A percentile compares a stretch with the other conserved stretches of the same genome.
These are phyloP conservation scores for Sapajus apella DNA, from an alignment of 2,113 vertebrate genomes.

Conservation along the genomic window DNA sequence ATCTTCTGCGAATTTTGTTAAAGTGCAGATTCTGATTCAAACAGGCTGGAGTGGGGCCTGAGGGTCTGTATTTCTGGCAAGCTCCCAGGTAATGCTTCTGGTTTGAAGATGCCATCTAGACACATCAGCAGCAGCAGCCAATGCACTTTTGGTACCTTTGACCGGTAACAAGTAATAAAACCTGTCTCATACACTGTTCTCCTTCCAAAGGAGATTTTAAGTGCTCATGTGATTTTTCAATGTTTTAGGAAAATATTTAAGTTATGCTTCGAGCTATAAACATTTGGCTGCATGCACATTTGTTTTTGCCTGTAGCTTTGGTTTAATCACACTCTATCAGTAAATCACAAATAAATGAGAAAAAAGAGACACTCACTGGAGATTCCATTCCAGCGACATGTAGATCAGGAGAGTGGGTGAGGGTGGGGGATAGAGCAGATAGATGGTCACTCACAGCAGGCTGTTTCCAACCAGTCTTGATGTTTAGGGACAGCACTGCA, in stretches of 20 bases:
- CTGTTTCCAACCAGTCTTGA: background rate
- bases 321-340: constrained; percentile 41
- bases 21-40: background rate
- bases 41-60: background rate
- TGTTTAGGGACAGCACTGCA: background rate
- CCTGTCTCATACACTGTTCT: background rate
- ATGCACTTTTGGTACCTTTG: background rate
- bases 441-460: background rate
- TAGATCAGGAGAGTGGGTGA: background rate
- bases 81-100: background rate
- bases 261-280: constrained; percentile 43
- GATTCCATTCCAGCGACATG: constrained; percentile 48
- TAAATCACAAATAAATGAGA: constrained; percentile 57
- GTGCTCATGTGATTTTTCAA: background rate
- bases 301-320: constrained; percentile 17
- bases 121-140: background rate
- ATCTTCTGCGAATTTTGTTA: background rate
- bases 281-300: background rate
- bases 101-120: background rate
- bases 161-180: background rate
- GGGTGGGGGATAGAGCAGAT: no score
- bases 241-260: constrained; percentile 54
- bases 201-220: background rate
- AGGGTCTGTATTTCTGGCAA: background rate
- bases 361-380: background rate